Base-by-base conservation (phyloP, 2,113 vertebrate genomes). In the Ptilonorhynchus violaceus region DNA sequence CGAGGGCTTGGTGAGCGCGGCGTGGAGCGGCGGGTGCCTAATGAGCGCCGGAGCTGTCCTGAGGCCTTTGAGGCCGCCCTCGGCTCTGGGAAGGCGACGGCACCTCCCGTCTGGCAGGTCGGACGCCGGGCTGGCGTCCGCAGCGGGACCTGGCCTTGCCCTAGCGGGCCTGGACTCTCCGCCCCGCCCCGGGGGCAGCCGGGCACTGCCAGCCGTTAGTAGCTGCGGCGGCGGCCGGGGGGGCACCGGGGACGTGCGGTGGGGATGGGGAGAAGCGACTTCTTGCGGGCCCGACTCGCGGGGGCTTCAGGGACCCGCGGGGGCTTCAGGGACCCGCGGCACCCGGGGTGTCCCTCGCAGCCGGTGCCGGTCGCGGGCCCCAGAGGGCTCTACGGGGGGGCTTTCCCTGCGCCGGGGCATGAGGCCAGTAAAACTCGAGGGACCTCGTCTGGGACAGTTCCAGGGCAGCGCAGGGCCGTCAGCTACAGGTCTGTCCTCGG, bases 361-460 rank as follows among this genome's bases (percentile, higher is more conserved):
- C 8, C 12, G 30, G 50, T 10, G 25, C 9, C 9, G 5, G 56
- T 31, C 9, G 7, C 19, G 5, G 44, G 22, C 52, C 7, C 20
- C 17, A 1, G 11, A 1, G 15, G 2, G 17, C 8, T 24, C 52
- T 22, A 21, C 41, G 13, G 0, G 11, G 3, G 21, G 10, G 22
- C 23, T 20, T 13, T 9, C n/a, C 24, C 42, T 9, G 37, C 12
- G 11, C 5, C 6, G 2, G 13, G 5, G 19, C 22, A 0, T 11
- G 31, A 41, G 35, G 44, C 17, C 37, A 0, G 60, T 7, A 1
- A 2, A 18, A 55, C 31, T 37, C 2, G 11, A 0, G 25, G 47
- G 53, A 1, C 16, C 3, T 10, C 10, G 25, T 18, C 4, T 1
- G 17, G 7, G 10, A 7, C 9, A 0, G 7, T 1, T 11, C 31